phyloP scores from a whole-genome alignment of 2,797 vertebrate species.

The Astyanax mexicanus region DNA sequence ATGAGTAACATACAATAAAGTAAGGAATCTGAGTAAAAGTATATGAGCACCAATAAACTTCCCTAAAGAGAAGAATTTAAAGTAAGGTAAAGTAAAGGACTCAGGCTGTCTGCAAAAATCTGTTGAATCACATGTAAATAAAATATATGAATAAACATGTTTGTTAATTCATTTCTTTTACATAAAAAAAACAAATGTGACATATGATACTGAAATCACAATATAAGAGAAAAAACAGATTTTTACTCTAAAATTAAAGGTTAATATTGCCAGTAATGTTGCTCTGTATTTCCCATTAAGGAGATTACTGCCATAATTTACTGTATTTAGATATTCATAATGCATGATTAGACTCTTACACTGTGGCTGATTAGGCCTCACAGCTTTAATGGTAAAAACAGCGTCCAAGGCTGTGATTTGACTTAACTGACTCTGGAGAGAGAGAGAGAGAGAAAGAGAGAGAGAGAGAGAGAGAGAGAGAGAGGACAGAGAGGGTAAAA shows the following conservation, averaged over 20 bases:
- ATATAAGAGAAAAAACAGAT: neutral
- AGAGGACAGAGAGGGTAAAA: constrained; percentile 7
- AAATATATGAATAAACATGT: no score
- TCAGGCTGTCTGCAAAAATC: no score
- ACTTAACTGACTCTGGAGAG: constrained; percentile 27
- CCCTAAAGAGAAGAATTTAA: no score
- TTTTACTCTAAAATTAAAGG: neutral
- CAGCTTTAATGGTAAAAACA: constrained; percentile 39
- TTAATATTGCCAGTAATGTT: neutral
- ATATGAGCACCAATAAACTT: no score
- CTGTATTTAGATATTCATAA: constrained; percentile 30
- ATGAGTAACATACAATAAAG: no score
- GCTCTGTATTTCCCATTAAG: constrained; percentile 41
- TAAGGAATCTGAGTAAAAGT: no score
- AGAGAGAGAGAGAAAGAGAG: constrained; percentile 5
- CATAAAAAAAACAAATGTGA: no score
- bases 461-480: neutral
- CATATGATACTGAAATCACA: no score
- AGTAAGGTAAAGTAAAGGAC: no score
- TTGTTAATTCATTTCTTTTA: no score
- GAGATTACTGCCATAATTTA: constrained; percentile 34
- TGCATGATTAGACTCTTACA: constrained; percentile 15
- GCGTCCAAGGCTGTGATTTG: constrained; percentile 58
- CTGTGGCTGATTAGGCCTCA: constrained; percentile 60
- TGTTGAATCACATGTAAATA: no score